Percentiles rank a stretch among this genome's conserved stretches.
Conservation (phyloP, 2,888 invertebrate species). For the Phrixothrix hirtus region DNA sequence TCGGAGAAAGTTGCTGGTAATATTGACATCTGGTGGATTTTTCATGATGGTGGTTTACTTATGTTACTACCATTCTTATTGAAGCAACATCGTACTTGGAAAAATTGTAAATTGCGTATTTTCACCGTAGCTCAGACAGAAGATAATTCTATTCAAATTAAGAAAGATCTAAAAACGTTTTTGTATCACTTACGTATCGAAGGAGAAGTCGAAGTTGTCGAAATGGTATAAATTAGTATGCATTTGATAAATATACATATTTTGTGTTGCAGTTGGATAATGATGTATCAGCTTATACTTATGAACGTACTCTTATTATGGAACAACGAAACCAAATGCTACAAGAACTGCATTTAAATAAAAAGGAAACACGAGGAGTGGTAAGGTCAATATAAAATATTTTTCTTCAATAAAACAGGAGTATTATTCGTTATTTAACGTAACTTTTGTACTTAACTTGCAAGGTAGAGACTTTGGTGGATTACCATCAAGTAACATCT, state of each 20-base stretch:
- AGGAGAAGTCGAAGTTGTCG: conserved; percentile 97
- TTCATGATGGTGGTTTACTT: conserved; percentile 97
- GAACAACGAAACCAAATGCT: conserved; percentile 98
- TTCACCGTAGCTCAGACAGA: conserved; percentile 99
- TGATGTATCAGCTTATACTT: conserved; percentile 98
- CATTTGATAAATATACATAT: background rate
- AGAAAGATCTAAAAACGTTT: conserved; percentile 97
- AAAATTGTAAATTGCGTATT: conserved; percentile 96
- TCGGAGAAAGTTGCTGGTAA: conserved; percentile 91
- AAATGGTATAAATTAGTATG: conserved; percentile 76
- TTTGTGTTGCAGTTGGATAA: conserved; percentile 79
- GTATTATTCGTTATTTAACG: conserved; percentile 17
- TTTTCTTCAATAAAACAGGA: background rate
- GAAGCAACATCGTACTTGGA: conserved; percentile 96
- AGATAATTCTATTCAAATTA: conserved; percentile 99
- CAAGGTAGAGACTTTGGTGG: conserved; percentile 84
- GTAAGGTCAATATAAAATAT: conserved; percentile 62
- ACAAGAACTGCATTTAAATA: conserved; percentile 84
- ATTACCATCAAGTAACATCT: conserved; percentile 84
- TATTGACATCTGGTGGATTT: conserved; percentile 99
- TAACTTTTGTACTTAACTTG: conserved; percentile 35
- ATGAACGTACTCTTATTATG: conserved; percentile 98
- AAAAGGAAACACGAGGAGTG: conserved; percentile 85
- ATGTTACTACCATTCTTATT: conserved; percentile 95
- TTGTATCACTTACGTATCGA: conserved; percentile 96